Evolutionary conservation across 2,888 invertebrate species (phyloP), one percentile per base, ranked within the genome.

Genomic region (Coecobrya sp.): DNA sequence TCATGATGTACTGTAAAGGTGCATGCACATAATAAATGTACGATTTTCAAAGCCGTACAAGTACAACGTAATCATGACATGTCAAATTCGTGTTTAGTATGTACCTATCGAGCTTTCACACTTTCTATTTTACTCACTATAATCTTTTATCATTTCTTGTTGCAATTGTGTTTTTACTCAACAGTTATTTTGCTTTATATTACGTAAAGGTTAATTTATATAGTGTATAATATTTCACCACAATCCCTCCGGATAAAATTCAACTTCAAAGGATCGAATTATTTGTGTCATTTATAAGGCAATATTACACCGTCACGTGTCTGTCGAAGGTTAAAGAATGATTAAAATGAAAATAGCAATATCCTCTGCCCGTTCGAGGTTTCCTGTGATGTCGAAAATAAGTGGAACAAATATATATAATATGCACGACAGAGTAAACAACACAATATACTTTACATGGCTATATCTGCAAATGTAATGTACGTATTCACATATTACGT

Each of bases 331-430:
- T 73, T 42, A 73, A 73, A 36, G 7, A 73, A 42, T 42, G 42
- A 73, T 73, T 73, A 73, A 73, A 73, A 42, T n/a, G 70, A 19
- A 73, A 36, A n/a, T 36, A 30, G 3, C 11, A 27, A 10, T 30
- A 36, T 27, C 11, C 36, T n/a, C 8, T 70, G 36, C 4, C 19
- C n/a, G 25, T 11, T 27, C 16, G 55, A 55, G 19, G 22, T 65
- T 65, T 59, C 19, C 59, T 65, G 65, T 65, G 65, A 65, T 27
- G 65, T 27, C 13, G 65, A 65, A 27, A 65, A 65, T 65, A 27
- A 65, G 25, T 65, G 65, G 22, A 27, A 25, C 65, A 65, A 13
- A 25, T 25, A 1, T 1, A 65, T 25, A 65, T 30, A 8, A 36
- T 45, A 79, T 30, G 42, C 76, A 76, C 8, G 19, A 76, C 45